Evolutionary conservation across 2,113 vertebrate genomes (phyloP), one percentile per base, ranked within the genome.

Genomic region (Lepidothrix coronata): DNA sequence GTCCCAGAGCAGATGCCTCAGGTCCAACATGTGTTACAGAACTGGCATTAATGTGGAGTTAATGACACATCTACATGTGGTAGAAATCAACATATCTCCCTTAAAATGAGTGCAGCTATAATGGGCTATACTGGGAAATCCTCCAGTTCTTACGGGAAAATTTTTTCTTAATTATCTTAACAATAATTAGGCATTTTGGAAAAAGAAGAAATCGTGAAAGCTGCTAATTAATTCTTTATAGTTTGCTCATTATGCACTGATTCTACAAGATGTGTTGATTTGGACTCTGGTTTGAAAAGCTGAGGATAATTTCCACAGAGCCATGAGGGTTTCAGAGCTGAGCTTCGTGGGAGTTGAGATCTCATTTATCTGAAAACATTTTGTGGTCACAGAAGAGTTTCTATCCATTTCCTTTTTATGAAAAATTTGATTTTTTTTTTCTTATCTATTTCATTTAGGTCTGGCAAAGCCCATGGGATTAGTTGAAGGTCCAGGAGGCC

Each of bases 391-490:
- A 57, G 80, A 87, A 75, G 43, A 65, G 6, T 3, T 65, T 75
- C 63, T 54, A 17, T 85, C 12, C 1, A 6, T 71, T 54, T 30
- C 16, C 48, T 86, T 90, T 59, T 7, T 37, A n/a, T 41, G 66
- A 76, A 89, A 71, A 49, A 44, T 74, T 44, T 28, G 4, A 5
- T 17, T 31, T 30, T 49, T 74, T 59, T 59, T 94, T 43, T 43
- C 59, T 27, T 43, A 8, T 90, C 66, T 88, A 9, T 49, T 80
- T 77, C 41, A 43, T 79, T 55, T 95, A 99, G 99, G 99, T 96
- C 97, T 99, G 55, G 99, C 99, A 25, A 99, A 99, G 93, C 99
- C 99, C 63, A 99, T 99, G 88, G 99, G 99, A 78, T 98, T 99
- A 96, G 98, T 99, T 89, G 99, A 99, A 97, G 99, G 99, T 24